Evolutionary conservation across 2,113 vertebrate species (phyloP).

Genomic region (Oreochromis niloticus): DNA sequence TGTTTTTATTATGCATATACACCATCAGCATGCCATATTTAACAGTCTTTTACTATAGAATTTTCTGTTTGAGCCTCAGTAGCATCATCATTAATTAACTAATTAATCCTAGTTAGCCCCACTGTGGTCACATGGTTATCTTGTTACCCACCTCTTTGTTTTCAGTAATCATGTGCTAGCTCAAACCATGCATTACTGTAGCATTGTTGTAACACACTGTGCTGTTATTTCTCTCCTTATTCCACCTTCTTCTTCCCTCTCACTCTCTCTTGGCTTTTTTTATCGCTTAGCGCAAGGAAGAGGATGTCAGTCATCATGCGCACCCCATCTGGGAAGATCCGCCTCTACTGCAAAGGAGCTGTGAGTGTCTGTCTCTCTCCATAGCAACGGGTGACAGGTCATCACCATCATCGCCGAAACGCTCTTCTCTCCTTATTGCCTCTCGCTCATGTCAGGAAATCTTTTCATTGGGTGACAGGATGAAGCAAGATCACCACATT

Average conservation of each 20-base stretch:
- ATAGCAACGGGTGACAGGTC: slow-evolving; percentile 64
- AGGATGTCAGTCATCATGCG: slow-evolving; percentile 99
- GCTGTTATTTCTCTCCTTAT: neutral
- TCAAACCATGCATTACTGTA: neutral
- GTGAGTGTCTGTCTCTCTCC: slow-evolving; percentile 82
- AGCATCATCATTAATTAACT: neutral
- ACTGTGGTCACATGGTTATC: neutral
- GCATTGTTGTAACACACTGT: neutral
- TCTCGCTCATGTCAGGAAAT: slow-evolving; percentile 5
- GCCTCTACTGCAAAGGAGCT: slow-evolving; percentile 99
- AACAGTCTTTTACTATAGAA: neutral
- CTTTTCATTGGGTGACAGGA: neutral
- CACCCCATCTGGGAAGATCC: slow-evolving; percentile 91
- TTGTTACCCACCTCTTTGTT: neutral
- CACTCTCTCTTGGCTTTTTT: neutral
- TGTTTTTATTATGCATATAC: neutral
- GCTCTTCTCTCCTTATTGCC: neutral
- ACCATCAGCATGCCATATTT: neutral
- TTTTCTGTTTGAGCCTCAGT: neutral
- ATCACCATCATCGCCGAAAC: slow-evolving; percentile 1
- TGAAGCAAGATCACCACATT: neutral
- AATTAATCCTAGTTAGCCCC: neutral
- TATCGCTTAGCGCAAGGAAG: slow-evolving; percentile 80
- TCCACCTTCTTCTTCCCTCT: neutral
- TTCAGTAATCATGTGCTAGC: neutral